phyloP scores from a whole-genome alignment of 2,113 vertebrate genomes.

The Castor canadensis region DNA sequence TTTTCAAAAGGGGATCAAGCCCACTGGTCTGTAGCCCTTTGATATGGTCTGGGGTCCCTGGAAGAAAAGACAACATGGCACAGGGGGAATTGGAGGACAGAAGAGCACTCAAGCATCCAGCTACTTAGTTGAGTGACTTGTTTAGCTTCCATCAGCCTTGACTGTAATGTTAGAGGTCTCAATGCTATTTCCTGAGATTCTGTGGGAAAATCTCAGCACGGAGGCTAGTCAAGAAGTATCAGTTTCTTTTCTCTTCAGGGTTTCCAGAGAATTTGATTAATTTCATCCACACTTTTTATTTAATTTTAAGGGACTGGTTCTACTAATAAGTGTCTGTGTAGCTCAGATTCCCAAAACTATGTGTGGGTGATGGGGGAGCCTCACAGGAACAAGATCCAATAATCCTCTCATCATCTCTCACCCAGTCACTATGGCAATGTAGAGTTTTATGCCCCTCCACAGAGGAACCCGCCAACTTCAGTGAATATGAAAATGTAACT shows the following conservation, averaged over 20 bases:
- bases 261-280: neutral
- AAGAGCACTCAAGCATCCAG: neutral
- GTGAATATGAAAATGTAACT: neutral
- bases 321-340: neutral
- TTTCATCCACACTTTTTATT: slow-evolving; percentile 1
- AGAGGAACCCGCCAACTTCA: neutral
- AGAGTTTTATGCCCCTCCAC: neutral
- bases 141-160: too few species aligned
- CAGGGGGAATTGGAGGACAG: neutral
- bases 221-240: neutral
- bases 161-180: too few species aligned
- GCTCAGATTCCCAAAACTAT: neutral
- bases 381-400: neutral
- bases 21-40: fast-evolving
- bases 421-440: slow-evolving; percentile 31
- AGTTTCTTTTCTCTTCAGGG: neutral
- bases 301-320: slow-evolving; percentile 20
- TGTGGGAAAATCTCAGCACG: neutral
- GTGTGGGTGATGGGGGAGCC: neutral
- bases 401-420: neutral
- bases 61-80: neutral
- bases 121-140: neutral
- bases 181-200: neutral
- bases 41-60: too few species aligned
- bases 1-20: too few species aligned